These are phyloP conservation scores for Neodontobutis hainanensis DNA, from an alignment of 2,113 vertebrate genomes.

Conservation along the genomic window DNA sequence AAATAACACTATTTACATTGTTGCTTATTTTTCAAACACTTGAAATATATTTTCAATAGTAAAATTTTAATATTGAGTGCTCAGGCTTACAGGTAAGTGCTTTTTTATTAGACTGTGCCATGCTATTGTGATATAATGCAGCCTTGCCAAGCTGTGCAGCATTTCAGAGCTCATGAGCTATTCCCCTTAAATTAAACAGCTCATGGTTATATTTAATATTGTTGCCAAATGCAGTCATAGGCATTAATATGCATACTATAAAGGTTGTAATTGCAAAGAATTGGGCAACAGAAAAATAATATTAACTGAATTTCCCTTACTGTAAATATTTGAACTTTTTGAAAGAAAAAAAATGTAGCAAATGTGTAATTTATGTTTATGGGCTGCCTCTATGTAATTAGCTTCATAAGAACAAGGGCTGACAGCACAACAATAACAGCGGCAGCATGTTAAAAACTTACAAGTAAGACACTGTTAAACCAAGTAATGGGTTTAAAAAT, in stretches of 20 bases:
- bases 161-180: slow-evolving; percentile 18
- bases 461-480: slow-evolving; percentile 41
- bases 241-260: slow-evolving; percentile 27
- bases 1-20: slow-evolving; percentile 78
- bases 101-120: slow-evolving; percentile 51
- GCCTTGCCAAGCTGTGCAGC: slow-evolving; percentile 53
- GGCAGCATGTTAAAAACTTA: slow-evolving; percentile 42
- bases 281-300: slow-evolving; percentile 25
- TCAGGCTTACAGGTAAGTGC: slow-evolving; percentile 59
- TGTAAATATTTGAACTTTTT: no score
- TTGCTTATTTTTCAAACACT: slow-evolving; percentile 61
- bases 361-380: slow-evolving; percentile 25
- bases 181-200: slow-evolving; percentile 22
- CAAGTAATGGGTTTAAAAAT: slow-evolving; percentile 30
- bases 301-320: slow-evolving; percentile 23
- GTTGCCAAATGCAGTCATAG: slow-evolving; percentile 46
- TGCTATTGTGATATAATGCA: slow-evolving; percentile 45
- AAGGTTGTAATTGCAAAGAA: slow-evolving; percentile 36
- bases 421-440: slow-evolving; percentile 24
- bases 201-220: slow-evolving; percentile 23
- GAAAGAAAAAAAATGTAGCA: no score
- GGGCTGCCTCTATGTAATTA: slow-evolving; percentile 17
- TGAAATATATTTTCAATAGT: slow-evolving; percentile 60
- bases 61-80: slow-evolving; percentile 67
- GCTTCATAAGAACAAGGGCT: slow-evolving; percentile 42